phyloP scores from a whole-genome alignment of 1,140 invertebrate genomes.

The Heterodera schachtii region DNA sequence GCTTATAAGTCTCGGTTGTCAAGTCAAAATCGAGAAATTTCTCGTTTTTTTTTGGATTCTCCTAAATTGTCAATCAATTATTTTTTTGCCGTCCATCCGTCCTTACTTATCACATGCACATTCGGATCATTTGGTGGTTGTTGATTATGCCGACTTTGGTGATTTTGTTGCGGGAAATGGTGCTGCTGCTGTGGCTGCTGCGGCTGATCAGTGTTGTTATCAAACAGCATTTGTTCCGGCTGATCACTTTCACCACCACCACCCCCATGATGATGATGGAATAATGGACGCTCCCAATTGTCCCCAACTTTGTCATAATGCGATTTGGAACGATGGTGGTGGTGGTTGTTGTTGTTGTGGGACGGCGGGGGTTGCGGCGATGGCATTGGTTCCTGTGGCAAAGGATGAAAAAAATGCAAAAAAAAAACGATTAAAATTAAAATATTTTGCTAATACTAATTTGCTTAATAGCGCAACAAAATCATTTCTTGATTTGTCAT shows the following conservation, averaged over 20 bases:
- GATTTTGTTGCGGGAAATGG: background rate
- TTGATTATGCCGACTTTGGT: background rate
- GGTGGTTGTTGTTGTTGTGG: background rate
- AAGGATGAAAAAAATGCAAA: background rate
- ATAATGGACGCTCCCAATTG: background rate
- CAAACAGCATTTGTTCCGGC: background rate
- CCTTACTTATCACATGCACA: constrained; percentile 13
- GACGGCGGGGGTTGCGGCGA: background rate
- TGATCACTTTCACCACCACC: background rate
- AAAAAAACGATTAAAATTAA: too few relatives aligned
- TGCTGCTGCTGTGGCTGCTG: background rate
- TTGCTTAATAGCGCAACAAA: too few relatives aligned
- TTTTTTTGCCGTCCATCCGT: background rate
- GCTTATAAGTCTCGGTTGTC: too few relatives aligned
- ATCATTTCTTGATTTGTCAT: too few relatives aligned
- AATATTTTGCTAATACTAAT: too few relatives aligned
- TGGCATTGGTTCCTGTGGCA: background rate
- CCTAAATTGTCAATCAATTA: background rate
- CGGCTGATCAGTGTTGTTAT: background rate
- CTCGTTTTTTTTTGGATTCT: background rate
- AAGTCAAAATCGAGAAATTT: too few relatives aligned
- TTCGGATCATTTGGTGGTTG: constrained; percentile 12
- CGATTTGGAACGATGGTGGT: constrained; percentile 4
- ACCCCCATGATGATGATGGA: background rate
- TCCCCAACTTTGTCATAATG: constrained; percentile 9